Percentiles rank a stretch among this genome's conserved stretches.
These are phyloP conservation scores for Homarus gammarus DNA, from an alignment of 2,888 invertebrate genomes.

Conservation along the genomic window DNA sequence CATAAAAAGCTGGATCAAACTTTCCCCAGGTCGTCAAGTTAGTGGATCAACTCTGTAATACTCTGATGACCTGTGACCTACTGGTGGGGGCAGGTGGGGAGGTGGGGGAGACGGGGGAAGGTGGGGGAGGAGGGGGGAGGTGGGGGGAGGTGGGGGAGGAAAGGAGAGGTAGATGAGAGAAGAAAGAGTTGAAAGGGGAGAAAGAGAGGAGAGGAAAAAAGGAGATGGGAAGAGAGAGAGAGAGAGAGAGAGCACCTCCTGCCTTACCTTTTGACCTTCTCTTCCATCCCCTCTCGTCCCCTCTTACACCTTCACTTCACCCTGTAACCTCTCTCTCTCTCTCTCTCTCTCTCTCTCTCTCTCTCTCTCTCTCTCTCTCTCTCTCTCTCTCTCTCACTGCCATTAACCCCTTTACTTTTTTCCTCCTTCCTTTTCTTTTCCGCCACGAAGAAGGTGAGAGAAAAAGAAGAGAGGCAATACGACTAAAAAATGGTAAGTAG, in stretches of 20 bases:
- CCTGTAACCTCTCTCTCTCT: not conserved
- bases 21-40: too few relatives aligned
- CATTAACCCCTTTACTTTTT: not conserved
- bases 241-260: slow-evolving; percentile 26
- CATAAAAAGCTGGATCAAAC: too few relatives aligned
- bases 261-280: too few relatives aligned
- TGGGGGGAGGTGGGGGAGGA: not conserved
- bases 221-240: not conserved
- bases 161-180: not conserved
- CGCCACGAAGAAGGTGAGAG: too few relatives aligned
- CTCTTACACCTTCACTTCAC: not conserved
- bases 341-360: not conserved
- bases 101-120: not conserved
- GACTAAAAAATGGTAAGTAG: too few relatives aligned
- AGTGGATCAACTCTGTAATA: too few relatives aligned
- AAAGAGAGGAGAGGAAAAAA: not conserved
- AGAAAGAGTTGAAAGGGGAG: slow-evolving; percentile 1
- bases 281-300: not conserved
- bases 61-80: too few relatives aligned
- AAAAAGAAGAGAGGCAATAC: too few relatives aligned
- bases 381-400: not conserved
- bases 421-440: too few relatives aligned
- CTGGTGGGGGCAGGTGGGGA: too few relatives aligned
- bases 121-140: too few relatives aligned
- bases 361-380: not conserved